Base-by-base conservation (phyloP, 1,140 invertebrate genomes). In the Drosophila ercepeae region DNA sequence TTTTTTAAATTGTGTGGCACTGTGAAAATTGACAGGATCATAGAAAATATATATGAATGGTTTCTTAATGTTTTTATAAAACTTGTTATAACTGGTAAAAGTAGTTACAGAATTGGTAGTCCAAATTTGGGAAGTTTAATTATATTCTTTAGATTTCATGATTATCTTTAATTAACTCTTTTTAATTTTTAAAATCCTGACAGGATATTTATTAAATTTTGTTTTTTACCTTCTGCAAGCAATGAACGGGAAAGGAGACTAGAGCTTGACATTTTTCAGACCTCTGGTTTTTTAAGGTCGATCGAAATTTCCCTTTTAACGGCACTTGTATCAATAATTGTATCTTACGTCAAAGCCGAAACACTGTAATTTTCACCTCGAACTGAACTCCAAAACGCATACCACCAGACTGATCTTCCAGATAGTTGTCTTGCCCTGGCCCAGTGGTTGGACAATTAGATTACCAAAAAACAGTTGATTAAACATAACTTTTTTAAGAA, bases 301-400 rank as follows among this genome's bases (percentile, higher is more conserved):
- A 0, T 32, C 19, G 0, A 16, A 49, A 50, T 61, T 46, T 49
- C 29, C 58, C 32, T 69, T 69, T 68, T 21, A 48, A 55, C 19
- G 7, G 42, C 69, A 73, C 68, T 73, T 73, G 69, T 54, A 1
- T 61, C 50, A 73, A 73, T 44, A 72, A 14, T 23, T 44, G n/a
- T 5, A n/a, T n/a, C n/a, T n/a, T 50, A 32, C 27, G 64, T 50
- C 49, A 34, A 53, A 39, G n/a, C 23, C 21, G 13, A 11, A 8
- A 61, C 19, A 52, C 25, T 49, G 16, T 36, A 32, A 11, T 27
- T 27, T 25, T 21, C 16, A 3, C 34, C 9, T 9, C 18, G 68
- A 54, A 73, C 57, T 32, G 44, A 54, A 36, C 49, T 18, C 69
- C 36, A 44, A 18, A 27, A 32, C 44, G 13, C 34, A 44, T 44